Conservation (phyloP, 2,113 vertebrate species). For the Corvus moneduloides region DNA sequence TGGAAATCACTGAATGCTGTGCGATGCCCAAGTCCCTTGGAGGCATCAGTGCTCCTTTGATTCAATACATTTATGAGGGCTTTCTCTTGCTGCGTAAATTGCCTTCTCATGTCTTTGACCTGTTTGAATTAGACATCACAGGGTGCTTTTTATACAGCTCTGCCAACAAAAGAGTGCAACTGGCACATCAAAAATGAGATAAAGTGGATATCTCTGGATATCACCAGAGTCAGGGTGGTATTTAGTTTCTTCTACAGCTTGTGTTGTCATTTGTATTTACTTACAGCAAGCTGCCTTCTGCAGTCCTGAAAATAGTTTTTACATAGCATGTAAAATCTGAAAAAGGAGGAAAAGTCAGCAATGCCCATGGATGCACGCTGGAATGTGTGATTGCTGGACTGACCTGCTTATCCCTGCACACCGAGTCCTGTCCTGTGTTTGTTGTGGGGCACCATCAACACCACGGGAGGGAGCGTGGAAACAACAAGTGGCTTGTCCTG, state of each 20-base stretch:
- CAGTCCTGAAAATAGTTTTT: background rate
- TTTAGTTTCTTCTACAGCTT: background rate
- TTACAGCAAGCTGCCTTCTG: background rate
- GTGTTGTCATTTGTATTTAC: background rate
- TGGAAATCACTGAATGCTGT: background rate
- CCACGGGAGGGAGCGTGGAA: background rate
- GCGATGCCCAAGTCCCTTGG: background rate
- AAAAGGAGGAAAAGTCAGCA: background rate
- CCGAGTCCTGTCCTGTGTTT: accelerated
- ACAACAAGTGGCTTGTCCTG: background rate
- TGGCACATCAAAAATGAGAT: background rate
- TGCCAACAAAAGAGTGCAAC: background rate
- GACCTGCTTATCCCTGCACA: background rate
- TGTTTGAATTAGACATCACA: background rate
- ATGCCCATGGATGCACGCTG: accelerated
- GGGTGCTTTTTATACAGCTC: background rate
- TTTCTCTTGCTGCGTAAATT: background rate
- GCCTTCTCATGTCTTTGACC: background rate
- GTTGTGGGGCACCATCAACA: background rate
- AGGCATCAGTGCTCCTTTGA: background rate
- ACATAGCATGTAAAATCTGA: background rate
- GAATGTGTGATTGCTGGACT: accelerated
- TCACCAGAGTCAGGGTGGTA: background rate
- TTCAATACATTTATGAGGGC: accelerated
- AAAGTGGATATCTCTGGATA: background rate